These are phyloP conservation scores for Oreochromis spilurus DNA, from an alignment of 2,113 vertebrate species.

Conservation along the genomic window DNA sequence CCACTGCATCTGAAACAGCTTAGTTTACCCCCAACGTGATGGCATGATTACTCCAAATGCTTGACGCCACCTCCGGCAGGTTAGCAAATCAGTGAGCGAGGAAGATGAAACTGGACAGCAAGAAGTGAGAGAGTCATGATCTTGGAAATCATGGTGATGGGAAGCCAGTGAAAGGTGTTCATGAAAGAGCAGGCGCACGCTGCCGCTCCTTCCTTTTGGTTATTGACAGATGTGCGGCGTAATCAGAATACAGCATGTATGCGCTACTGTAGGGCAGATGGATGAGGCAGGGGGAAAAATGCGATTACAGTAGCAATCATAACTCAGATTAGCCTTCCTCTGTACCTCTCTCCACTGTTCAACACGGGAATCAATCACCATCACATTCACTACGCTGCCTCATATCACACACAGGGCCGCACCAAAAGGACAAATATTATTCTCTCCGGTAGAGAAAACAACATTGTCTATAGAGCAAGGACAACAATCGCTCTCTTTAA, in stretches of 20 bases:
- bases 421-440: constrained; percentile 49
- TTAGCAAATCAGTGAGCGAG: not conserved
- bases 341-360: constrained; percentile 41
- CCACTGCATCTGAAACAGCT: constrained; percentile 25
- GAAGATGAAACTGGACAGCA: constrained; percentile 1
- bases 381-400: constrained; percentile 16
- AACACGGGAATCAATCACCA: constrained; percentile 57
- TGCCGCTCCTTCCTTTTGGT: not conserved
- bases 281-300: constrained; percentile 54
- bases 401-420: constrained; percentile 26
- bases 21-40: constrained; percentile 37
- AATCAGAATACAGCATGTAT: constrained; percentile 35
- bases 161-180: not conserved
- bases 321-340: constrained; percentile 63
- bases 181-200: not conserved
- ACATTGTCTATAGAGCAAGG: constrained; percentile 54
- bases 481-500: constrained; percentile 59
- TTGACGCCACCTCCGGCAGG: constrained; percentile 30
- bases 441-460: constrained; percentile 45
- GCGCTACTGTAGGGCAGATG: constrained; percentile 4
- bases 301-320: constrained; percentile 65
- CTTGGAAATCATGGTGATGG: constrained; percentile 9
- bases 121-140: constrained; percentile 15
- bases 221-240: constrained; percentile 49
- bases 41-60: constrained; percentile 45